Conservation (phyloP, 2,888 invertebrate species). For the Hypomecis punctinalis region DNA sequence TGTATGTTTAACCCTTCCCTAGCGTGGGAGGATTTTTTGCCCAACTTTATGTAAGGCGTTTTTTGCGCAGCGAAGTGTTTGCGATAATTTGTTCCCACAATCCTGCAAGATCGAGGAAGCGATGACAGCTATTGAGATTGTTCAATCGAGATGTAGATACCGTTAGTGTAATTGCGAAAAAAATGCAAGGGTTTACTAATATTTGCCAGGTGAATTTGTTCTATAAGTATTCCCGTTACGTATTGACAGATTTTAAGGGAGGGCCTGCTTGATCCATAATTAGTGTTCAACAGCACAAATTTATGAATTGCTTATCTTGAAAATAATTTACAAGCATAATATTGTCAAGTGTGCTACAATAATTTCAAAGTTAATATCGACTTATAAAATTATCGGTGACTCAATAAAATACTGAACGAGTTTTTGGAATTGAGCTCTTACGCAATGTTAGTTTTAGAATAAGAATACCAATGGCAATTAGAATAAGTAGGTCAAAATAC, state of each 20-base stretch:
- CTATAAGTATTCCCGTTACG: conserved; percentile 12
- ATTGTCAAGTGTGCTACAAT: too few species aligned
- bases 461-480: too few species aligned
- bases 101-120: conserved; percentile 72
- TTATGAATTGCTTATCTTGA: background rate
- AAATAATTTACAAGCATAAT: background rate
- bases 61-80: conserved; percentile 78
- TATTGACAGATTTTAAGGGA: too few species aligned
- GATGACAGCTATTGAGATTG: conserved; percentile 77
- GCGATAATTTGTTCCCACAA: conserved; percentile 85
- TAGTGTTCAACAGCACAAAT: background rate
- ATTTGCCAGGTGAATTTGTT: conserved; percentile 36
- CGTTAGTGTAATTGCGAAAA: conserved; percentile 52
- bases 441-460: too few species aligned
- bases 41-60: conserved; percentile 60
- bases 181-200: conserved; percentile 43
- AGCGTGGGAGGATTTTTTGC: conserved; percentile 81
- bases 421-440: too few species aligned
- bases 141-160: conserved; percentile 58
- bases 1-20: conserved; percentile 82
- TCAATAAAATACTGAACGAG: background rate
- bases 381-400: background rate
- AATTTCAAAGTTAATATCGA: background rate
- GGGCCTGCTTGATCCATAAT: too few species aligned
- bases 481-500: too few species aligned